A percentile compares a stretch with the other conserved stretches of the same genome.
These are phyloP conservation scores for Anguilla megastoma DNA, from an alignment of 2,797 vertebrate species.

Conservation along the genomic window DNA sequence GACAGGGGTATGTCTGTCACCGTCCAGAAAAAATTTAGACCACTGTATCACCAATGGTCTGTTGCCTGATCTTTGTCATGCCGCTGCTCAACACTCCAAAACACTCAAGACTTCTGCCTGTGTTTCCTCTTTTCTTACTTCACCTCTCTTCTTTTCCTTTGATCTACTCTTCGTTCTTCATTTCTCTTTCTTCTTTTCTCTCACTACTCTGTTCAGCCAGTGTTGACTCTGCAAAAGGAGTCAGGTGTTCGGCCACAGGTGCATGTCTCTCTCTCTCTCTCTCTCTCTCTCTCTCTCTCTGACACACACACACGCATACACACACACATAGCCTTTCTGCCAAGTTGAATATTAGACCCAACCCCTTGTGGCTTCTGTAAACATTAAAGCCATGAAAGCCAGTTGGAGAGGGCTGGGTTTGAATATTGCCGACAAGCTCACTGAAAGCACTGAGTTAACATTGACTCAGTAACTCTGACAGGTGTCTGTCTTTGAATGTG, in stretches of 20 bases:
- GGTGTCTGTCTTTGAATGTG: constrained; percentile 36
- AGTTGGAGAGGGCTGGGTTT: constrained; percentile 28
- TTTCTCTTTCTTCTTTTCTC: constrained; percentile 25
- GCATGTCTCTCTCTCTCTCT: constrained; percentile 55
- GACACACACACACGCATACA: constrained; percentile 57
- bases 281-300: constrained; percentile 41
- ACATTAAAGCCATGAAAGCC: constrained; percentile 63
- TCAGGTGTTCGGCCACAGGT: constrained; percentile 63
- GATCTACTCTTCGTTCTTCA: constrained; percentile 28
- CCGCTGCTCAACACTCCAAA: not conserved
- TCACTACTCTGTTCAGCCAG: constrained; percentile 30
- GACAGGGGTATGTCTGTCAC: constrained; percentile 40
- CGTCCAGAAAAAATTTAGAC: constrained; percentile 55
- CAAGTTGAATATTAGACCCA: constrained; percentile 55
- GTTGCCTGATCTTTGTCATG: constrained; percentile 31
- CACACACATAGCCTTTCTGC: constrained; percentile 50
- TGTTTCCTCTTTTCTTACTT: not conserved
- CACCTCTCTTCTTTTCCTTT: not conserved
- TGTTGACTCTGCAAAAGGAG: constrained; percentile 37
- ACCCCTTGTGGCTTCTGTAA: constrained; percentile 59
- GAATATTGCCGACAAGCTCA: constrained; percentile 41
- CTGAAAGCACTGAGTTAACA: constrained; percentile 45
- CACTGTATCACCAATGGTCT: constrained; percentile 30
- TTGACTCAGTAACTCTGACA: constrained; percentile 45
- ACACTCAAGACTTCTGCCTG: not conserved